Evolutionary conservation across 2,797 vertebrate genomes (phyloP).

Genomic region (Ceryle rudis): DNA sequence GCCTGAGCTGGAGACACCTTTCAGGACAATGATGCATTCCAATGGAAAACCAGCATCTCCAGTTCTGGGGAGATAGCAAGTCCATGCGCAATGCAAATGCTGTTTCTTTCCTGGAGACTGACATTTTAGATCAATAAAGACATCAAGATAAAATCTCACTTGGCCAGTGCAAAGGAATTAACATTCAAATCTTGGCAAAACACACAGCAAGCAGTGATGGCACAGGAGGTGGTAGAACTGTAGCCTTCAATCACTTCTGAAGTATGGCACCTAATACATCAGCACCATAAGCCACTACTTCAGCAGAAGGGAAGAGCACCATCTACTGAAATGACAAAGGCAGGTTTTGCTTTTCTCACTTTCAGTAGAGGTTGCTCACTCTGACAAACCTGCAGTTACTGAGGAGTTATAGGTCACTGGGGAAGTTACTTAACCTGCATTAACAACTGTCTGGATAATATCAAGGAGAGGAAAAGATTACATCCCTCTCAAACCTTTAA

Average conservation of each 20-base stretch:
- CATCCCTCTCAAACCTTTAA: not conserved
- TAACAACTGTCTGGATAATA: not conserved
- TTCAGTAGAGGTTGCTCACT: not conserved
- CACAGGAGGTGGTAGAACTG: not conserved
- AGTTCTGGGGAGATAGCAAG: not conserved
- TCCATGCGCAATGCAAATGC: not conserved
- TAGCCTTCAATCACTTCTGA: not conserved
- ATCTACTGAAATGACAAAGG: not conserved
- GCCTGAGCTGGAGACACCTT: not conserved
- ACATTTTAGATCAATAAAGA: not conserved
- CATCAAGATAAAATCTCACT: not conserved
- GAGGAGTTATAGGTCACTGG: not conserved
- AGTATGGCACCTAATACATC: not conserved
- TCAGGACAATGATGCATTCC: not conserved
- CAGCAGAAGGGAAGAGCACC: conserved; percentile 2
- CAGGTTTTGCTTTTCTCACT: not conserved
- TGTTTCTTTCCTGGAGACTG: not conserved
- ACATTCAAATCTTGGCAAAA: not conserved
- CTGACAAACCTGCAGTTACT: not conserved
- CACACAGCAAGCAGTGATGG: not conserved
- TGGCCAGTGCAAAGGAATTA: not conserved
- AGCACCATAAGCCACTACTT: rapidly evolving
- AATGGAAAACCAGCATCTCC: not conserved
- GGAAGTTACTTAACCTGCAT: not conserved
- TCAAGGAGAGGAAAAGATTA: not conserved